Percentiles rank a stretch among this genome's conserved stretches.
These are phyloP conservation scores for Drosophila mimetica DNA, from an alignment of 2,888 invertebrate genomes.

Conservation along the genomic window DNA sequence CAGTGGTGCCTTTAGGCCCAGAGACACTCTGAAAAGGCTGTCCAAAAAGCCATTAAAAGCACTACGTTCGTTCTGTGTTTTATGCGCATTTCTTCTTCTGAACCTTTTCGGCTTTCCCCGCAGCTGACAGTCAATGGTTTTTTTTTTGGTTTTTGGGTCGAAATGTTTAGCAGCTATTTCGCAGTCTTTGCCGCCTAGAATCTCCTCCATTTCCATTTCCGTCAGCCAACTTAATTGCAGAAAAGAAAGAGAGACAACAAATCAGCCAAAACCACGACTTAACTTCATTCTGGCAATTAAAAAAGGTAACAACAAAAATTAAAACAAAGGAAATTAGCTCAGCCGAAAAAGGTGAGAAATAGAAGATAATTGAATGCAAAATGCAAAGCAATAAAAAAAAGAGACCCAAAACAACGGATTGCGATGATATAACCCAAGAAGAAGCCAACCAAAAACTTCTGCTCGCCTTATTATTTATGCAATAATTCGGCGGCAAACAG, in stretches of 20 bases:
- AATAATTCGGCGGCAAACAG: constrained; percentile 73
- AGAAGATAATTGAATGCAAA: constrained; percentile 77
- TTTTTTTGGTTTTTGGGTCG: constrained; percentile 74
- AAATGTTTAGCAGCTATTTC: constrained; percentile 63
- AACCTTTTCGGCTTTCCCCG: constrained; percentile 55
- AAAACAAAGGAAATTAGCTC: constrained; percentile 68
- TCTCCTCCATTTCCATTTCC: constrained; percentile 55
- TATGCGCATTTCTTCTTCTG: constrained; percentile 26
- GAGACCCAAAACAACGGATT: constrained; percentile 36
- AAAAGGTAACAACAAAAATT: constrained; percentile 30
- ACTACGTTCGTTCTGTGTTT: constrained; percentile 25
- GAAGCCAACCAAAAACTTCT: constrained; percentile 29
- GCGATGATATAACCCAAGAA: constrained; percentile 59
- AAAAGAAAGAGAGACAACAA: constrained; percentile 47
- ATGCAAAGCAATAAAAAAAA: constrained; percentile 53
- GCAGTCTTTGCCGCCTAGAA: constrained; percentile 47
- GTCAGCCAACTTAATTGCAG: constrained; percentile 59
- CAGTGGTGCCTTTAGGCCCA: constrained; percentile 2
- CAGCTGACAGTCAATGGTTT: constrained; percentile 37
- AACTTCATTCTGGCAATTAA: constrained; percentile 52
- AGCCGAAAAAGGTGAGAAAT: constrained; percentile 66
- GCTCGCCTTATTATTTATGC: constrained; percentile 35
- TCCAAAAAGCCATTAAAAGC: constrained; percentile 28
- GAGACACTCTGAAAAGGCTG: constrained; percentile 22
- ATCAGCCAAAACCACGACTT: constrained; percentile 35